Evolutionary conservation across 2,113 vertebrate genomes (phyloP), one percentile per base, ranked within the genome.

Genomic region (Meriones unguiculatus): DNA sequence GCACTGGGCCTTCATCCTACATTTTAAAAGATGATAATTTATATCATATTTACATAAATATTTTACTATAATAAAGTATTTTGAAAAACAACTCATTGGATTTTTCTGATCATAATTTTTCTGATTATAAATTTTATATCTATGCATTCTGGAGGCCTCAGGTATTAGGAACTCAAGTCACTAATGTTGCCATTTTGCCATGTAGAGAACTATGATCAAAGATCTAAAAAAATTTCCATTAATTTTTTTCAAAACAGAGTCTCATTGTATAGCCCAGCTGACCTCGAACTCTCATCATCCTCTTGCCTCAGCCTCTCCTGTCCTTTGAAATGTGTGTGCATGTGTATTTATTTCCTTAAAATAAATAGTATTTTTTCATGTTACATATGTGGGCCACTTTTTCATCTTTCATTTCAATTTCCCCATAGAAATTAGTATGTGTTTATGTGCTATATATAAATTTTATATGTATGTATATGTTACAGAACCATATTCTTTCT

Each of bases 281-380:
- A 54, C 30, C 65, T 70, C 65, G 25, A 24, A n/a, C 20, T 87
- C 65, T 50, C 65, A n/a, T 2, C 32, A 12, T 50, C 65, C 85
- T 52, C 85, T 30, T 54, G 20, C 20, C 65, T 87, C 65, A 35
- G 46, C 3, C 46, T 24, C 64, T 50, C 32, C 24, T 25, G 10
- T 52, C 46, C 11, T 9, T n/a, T 46, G 54, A 22, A 87, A 87
- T 70, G 20, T 87, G 50, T 87, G 12, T 50, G 4, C 72, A 11
- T 67, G 54, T 59, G 67, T 94, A 91, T 70, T 78, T 96, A 87
- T 67, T 85, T 96, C 94, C n/a, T 32, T 69, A 93, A 93, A 81
- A 86, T 77, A 95, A 93, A 67, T 50, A 76, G 70, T 35, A 89
- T 90, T 95, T 46, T 86, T 67, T 38, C 24, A 41, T 28, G 46